These are phyloP conservation scores for Operophtera brumata DNA, from an alignment of 2,888 invertebrate species.

Conservation along the genomic window DNA sequence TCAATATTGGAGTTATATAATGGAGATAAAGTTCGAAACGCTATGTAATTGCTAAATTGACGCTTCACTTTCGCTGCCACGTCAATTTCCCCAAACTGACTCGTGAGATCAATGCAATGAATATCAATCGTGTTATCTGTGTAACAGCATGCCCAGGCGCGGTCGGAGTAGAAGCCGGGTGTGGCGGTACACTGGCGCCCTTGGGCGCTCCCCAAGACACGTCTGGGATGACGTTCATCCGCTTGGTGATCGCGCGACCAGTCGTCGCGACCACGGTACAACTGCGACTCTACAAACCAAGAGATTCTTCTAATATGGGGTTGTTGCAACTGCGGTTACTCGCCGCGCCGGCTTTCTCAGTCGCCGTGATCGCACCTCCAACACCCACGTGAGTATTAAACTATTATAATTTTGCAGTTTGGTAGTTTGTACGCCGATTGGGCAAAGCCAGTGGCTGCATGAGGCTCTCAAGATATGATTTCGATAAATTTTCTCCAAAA, in stretches of 20 bases:
- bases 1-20: no score
- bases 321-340: constrained; percentile 92
- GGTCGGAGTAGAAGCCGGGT: constrained; percentile 92
- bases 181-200: constrained; percentile 89
- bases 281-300: constrained; percentile 87
- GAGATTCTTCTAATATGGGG: constrained; percentile 94
- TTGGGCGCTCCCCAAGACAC: constrained; percentile 92
- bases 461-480: no score
- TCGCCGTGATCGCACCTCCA: constrained; percentile 64
- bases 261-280: constrained; percentile 93
- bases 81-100: no score
- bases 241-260: constrained; percentile 89
- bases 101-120: no score
- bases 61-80: no score
- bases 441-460: no score
- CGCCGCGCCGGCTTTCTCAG: constrained; percentile 89
- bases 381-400: constrained; percentile 43
- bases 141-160: constrained; percentile 90
- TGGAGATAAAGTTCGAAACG: no score
- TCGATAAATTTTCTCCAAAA: no score
- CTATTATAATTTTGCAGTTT: neutral
- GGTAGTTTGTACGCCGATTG: no score
- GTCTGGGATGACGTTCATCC: constrained; percentile 92
- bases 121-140: no score
- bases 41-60: no score